Percentiles rank a stretch among this genome's conserved stretches.
phyloP scores from a whole-genome alignment of 2,888 invertebrate genomes.

The Cenopis cana region DNA sequence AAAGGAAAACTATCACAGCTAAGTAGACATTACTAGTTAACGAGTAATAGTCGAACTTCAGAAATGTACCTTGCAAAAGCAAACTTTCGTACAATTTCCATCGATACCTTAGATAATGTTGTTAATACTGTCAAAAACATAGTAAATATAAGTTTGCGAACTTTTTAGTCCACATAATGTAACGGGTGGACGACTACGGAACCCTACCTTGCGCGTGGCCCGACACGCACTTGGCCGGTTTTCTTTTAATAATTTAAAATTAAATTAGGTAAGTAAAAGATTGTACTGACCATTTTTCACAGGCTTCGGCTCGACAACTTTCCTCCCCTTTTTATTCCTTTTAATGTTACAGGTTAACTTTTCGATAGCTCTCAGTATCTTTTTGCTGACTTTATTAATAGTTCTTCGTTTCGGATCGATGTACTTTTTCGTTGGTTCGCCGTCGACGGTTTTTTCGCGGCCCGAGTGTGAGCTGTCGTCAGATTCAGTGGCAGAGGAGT shows the following conservation, averaged over 20 bases:
- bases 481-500: constrained; percentile 78
- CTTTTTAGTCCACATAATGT: too few relatives aligned
- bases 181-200: too few relatives aligned
- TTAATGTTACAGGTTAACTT: constrained; percentile 76
- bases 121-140: too few relatives aligned
- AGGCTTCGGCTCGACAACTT: constrained; percentile 53
- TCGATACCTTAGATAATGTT: too few relatives aligned
- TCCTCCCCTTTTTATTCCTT: constrained; percentile 66
- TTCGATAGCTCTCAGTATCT: constrained; percentile 77
- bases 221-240: too few relatives aligned
- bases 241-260: not conserved
- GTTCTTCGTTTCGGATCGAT: constrained; percentile 79
- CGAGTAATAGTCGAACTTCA: too few relatives aligned
- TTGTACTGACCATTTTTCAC: constrained; percentile 55
- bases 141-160: too few relatives aligned
- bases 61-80: too few relatives aligned
- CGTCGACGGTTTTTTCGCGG: constrained; percentile 69
- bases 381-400: constrained; percentile 81
- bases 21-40: too few relatives aligned
- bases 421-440: constrained; percentile 73
- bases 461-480: constrained; percentile 77
- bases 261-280: not conserved
- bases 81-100: too few relatives aligned
- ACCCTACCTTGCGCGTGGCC: too few relatives aligned
- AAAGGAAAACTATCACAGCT: too few relatives aligned